Evolutionary conservation across 2,888 invertebrate species (phyloP).

Genomic region (Hypomecis atomaria): DNA sequence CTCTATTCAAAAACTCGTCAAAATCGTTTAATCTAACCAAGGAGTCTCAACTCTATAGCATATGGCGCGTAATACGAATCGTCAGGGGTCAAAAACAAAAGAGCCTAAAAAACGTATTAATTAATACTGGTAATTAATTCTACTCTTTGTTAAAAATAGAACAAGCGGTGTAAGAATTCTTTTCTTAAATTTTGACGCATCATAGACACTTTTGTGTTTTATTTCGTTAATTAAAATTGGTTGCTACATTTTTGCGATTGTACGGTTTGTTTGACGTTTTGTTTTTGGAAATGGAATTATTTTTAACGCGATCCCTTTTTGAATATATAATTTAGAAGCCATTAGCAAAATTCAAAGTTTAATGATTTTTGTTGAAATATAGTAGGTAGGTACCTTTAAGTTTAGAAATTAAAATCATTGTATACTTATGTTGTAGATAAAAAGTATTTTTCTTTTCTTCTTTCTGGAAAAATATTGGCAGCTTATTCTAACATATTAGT

Average conservation of each 20-base stretch:
- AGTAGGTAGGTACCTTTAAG: too few relatives aligned
- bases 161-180: constrained; percentile 32
- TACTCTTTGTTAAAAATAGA: constrained; percentile 60
- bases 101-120: constrained; percentile 67
- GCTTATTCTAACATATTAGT: too few relatives aligned
- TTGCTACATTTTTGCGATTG: constrained; percentile 38
- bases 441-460: too few relatives aligned
- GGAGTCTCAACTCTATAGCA: constrained; percentile 48
- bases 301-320: background rate
- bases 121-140: constrained; percentile 80
- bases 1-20: too few relatives aligned
- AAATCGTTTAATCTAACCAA: background rate
- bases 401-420: too few relatives aligned
- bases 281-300: constrained; percentile 31
- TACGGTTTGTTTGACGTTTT: constrained; percentile 48
- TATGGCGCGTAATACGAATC: constrained; percentile 56
- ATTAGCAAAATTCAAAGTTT: too few relatives aligned
- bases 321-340: too few relatives aligned
- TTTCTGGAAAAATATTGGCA: too few relatives aligned
- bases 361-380: too few relatives aligned
- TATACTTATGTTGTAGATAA: too few relatives aligned
- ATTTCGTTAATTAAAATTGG: constrained; percentile 53
- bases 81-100: constrained; percentile 44
- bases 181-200: constrained; percentile 48
- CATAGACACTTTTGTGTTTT: constrained; percentile 51